A percentile compares a stretch with the other conserved stretches of the same genome.
phyloP scores from a whole-genome alignment of 2,113 vertebrate species.

The Pachyramphus minor region DNA sequence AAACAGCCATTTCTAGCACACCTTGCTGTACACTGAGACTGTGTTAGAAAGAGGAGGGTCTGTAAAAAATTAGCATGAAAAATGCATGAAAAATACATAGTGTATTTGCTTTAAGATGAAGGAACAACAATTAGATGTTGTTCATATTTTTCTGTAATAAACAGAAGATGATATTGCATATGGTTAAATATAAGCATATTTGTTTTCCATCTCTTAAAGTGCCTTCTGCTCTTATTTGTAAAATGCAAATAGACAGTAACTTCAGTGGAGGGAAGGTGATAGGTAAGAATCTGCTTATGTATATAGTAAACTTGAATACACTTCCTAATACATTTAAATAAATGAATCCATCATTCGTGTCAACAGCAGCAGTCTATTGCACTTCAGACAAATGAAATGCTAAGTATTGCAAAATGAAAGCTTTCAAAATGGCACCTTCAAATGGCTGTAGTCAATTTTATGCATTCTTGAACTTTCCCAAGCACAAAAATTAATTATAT shows the following conservation, averaged over 20 bases:
- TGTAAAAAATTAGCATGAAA: neutral
- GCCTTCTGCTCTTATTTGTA: neutral
- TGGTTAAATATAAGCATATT: neutral
- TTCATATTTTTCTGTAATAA: neutral
- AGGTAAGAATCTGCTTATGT: neutral
- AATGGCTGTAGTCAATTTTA: neutral
- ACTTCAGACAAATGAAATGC: neutral
- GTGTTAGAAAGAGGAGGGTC: neutral
- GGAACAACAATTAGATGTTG: neutral
- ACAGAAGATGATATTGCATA: neutral
- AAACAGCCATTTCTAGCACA: neutral
- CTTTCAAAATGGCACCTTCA: neutral
- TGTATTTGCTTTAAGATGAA: neutral
- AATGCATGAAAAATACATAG: neutral
- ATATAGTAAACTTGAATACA: neutral
- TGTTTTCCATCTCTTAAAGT: neutral
- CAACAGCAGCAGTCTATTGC: neutral
- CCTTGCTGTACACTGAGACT: neutral
- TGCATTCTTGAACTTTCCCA: neutral
- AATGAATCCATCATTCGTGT: neutral
- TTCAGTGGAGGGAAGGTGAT: neutral
- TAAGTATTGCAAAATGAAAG: neutral
- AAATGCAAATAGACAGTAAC: neutral
- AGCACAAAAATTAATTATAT: neutral
- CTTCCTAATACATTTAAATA: neutral